phyloP scores from a whole-genome alignment of 1,140 invertebrate genomes.

The Dicyema japonicum region DNA sequence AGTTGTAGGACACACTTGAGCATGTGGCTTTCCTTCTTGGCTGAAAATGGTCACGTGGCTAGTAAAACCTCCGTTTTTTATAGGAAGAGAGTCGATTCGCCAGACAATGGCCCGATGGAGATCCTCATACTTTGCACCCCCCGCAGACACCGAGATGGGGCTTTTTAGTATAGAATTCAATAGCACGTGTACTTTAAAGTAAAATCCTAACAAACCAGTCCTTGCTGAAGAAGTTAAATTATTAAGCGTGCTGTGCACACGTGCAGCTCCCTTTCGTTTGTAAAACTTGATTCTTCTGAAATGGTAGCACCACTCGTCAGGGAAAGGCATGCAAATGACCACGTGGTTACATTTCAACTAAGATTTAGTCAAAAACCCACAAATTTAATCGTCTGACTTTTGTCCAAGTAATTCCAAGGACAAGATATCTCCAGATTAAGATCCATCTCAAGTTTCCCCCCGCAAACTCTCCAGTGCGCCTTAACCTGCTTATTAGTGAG shows the following conservation, averaged over 20 bases:
- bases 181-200: slow-evolving; percentile 1
- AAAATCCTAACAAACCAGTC: too few relatives aligned
- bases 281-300: slow-evolving; percentile 91
- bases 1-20: too few relatives aligned
- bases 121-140: slow-evolving; percentile 93
- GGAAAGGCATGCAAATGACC: slow-evolving; percentile 70
- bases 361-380: slow-evolving; percentile 2
- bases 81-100: slow-evolving; percentile 70
- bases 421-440: not conserved
- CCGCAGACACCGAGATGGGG: slow-evolving; percentile 63
- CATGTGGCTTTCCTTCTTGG: too few relatives aligned
- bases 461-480: not conserved
- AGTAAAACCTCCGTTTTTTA: slow-evolving; percentile 82
- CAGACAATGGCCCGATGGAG: slow-evolving; percentile 81
- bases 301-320: slow-evolving; percentile 87
- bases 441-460: not conserved
- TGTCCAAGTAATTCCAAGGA: not conserved
- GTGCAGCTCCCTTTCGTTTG: slow-evolving; percentile 83
- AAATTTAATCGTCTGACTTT: not conserved
- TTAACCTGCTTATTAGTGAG: not conserved
- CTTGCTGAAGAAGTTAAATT: slow-evolving; percentile 15
- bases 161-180: slow-evolving; percentile 1
- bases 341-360: slow-evolving; percentile 94
- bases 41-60: too few relatives aligned
- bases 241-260: slow-evolving; percentile 69